Conservation (phyloP, 2,888 invertebrate species). For the Apoda limacodes region DNA sequence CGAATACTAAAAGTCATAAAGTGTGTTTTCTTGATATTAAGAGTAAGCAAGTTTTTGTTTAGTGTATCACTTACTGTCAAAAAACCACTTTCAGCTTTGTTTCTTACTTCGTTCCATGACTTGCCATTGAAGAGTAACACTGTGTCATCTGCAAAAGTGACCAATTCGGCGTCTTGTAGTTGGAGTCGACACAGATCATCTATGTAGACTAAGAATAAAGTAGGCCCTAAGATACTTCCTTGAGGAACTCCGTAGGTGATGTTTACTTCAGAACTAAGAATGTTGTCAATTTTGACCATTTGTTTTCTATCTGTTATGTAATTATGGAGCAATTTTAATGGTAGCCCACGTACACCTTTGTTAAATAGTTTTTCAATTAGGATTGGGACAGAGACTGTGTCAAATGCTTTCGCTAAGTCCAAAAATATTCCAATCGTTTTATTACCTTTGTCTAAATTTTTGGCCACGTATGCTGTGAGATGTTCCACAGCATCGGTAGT, state of each 20-base stretch:
- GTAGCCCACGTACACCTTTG: background rate
- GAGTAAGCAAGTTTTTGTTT: too few relatives aligned
- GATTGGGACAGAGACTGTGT: slow-evolving; percentile 12
- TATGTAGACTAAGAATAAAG: background rate
- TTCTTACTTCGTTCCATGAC: background rate
- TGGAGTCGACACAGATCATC: background rate
- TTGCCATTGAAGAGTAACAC: background rate
- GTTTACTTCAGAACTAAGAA: too few relatives aligned
- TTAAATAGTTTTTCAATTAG: too few relatives aligned
- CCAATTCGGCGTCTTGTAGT: background rate
- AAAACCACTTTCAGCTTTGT: background rate
- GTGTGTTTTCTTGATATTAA: too few relatives aligned
- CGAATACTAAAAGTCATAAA: too few relatives aligned
- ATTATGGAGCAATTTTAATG: background rate
- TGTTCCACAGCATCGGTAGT: slow-evolving; percentile 7
- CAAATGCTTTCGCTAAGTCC: slow-evolving; percentile 12
- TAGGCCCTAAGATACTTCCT: background rate
- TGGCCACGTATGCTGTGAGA: slow-evolving; percentile 3
- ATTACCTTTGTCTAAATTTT: slow-evolving; percentile 7
- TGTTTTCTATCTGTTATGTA: too few relatives aligned
- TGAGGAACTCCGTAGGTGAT: background rate
- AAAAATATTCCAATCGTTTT: slow-evolving; percentile 9
- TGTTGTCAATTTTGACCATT: too few relatives aligned
- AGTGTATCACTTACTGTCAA: too few relatives aligned
- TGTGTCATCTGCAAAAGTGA: background rate